Evolutionary conservation across 2,797 vertebrate species (phyloP).

Genomic region (Odontamblyopus rebecca): DNA sequence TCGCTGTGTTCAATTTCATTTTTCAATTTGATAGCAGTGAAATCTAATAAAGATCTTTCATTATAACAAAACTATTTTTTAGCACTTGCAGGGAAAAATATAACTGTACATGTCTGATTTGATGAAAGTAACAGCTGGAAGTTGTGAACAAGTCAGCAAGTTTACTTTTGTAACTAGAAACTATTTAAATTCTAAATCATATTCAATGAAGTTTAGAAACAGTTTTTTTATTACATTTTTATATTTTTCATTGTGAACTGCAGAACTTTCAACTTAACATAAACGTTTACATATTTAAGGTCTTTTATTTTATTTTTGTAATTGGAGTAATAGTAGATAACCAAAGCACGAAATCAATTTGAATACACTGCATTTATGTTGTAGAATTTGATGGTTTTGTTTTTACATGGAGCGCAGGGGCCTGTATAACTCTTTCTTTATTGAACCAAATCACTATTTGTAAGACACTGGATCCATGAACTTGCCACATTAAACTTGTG

Average conservation of each 20-base stretch:
- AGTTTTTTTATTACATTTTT: not conserved
- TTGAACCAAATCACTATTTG: too few species aligned
- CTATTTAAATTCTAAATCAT: not conserved
- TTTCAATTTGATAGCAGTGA: not conserved
- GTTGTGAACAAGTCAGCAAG: not conserved
- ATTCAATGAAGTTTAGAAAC: not conserved
- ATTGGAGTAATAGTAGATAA: too few species aligned
- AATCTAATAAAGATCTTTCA: not conserved
- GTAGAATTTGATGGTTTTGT: too few species aligned
- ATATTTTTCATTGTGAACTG: not conserved
- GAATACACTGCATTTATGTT: too few species aligned
- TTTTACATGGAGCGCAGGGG: too few species aligned
- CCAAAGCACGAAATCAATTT: too few species aligned
- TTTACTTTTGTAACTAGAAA: not conserved
- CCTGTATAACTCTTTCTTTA: too few species aligned
- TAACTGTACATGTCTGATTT: not conserved
- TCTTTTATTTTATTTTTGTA: too few species aligned
- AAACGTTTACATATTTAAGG: too few species aligned
- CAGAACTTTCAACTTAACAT: too few species aligned
- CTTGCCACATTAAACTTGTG: too few species aligned
- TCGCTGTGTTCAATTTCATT: not conserved
- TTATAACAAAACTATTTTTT: not conserved
- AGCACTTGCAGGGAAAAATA: not conserved
- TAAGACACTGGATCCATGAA: too few species aligned
- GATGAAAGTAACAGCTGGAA: constrained; percentile 1